phyloP scores from a whole-genome alignment of 2,113 vertebrate species.

The Agelaius phoeniceus region DNA sequence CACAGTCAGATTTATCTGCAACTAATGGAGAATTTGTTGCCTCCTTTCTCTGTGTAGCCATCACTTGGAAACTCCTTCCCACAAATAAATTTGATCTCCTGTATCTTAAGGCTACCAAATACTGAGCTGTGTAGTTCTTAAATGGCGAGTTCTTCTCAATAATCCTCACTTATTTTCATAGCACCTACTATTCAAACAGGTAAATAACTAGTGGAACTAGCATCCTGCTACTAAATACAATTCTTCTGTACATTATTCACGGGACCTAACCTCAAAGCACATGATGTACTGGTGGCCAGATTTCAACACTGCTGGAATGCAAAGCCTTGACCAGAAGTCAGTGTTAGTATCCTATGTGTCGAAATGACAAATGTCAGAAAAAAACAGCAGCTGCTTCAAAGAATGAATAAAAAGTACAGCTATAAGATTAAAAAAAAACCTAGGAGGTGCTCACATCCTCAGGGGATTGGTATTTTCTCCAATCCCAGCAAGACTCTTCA shows the following conservation, averaged over 20 bases:
- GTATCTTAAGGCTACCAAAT: neutral
- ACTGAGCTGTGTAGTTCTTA: neutral
- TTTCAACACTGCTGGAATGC: neutral
- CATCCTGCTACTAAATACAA: neutral
- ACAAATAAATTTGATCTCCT: neutral
- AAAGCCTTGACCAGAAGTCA: neutral
- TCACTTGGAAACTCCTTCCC: neutral
- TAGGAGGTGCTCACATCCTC: neutral
- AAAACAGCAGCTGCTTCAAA: neutral
- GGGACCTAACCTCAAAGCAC: neutral
- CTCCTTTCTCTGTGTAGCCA: neutral
- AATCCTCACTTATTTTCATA: neutral
- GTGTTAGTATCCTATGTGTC: neutral
- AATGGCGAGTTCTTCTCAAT: neutral
- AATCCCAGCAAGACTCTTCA: neutral
- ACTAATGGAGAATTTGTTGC: rapidly evolving
- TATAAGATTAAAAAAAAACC: neutral
- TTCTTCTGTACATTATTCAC: neutral
- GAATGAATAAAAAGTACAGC: neutral
- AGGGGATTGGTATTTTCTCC: neutral
- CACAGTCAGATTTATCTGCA: neutral
- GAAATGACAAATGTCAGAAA: neutral
- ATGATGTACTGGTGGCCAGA: neutral
- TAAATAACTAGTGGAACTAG: neutral
- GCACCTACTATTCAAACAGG: neutral